A percentile compares a stretch with the other conserved stretches of the same genome.
Evolutionary conservation across 2,888 invertebrate species (phyloP).

Genomic region (Nemurella pictetii): DNA sequence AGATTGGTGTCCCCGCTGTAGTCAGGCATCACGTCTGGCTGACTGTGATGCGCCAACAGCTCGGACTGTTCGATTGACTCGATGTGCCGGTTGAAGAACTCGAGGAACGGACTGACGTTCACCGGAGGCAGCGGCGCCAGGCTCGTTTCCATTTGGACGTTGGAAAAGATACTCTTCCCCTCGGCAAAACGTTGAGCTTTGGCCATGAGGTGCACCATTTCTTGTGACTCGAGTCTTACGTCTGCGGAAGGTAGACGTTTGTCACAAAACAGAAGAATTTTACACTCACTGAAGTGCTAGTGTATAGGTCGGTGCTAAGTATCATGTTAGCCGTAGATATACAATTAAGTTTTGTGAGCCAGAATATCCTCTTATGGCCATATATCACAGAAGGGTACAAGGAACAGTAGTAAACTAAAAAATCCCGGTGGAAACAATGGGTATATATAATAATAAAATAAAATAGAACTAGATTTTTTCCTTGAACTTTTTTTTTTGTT

Average conservation of each 20-base stretch:
- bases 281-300: too few relatives aligned
- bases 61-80: slow-evolving; percentile 1
- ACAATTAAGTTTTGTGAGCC: too few relatives aligned
- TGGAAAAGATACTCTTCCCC: slow-evolving; percentile 34
- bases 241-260: slow-evolving; percentile 45
- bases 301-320: too few relatives aligned
- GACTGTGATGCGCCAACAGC: not conserved
- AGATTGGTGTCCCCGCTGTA: slow-evolving; percentile 14
- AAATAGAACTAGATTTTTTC: too few relatives aligned
- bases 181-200: slow-evolving; percentile 51
- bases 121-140: not conserved
- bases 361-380: too few relatives aligned
- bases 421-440: too few relatives aligned
- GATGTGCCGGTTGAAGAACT: slow-evolving; percentile 37
- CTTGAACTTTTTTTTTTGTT: too few relatives aligned
- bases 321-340: too few relatives aligned
- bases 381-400: too few relatives aligned
- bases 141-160: slow-evolving; percentile 21
- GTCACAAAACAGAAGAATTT: too few relatives aligned
- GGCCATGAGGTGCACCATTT: slow-evolving; percentile 58
- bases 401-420: too few relatives aligned
- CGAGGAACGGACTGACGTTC: slow-evolving; percentile 36
- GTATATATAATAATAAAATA: too few relatives aligned
- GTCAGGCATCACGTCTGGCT: not conserved
- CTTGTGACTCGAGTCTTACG: slow-evolving; percentile 56